Evolutionary conservation across 2,113 vertebrate species (phyloP).

Genomic region (Elephantulus edwardii): DNA sequence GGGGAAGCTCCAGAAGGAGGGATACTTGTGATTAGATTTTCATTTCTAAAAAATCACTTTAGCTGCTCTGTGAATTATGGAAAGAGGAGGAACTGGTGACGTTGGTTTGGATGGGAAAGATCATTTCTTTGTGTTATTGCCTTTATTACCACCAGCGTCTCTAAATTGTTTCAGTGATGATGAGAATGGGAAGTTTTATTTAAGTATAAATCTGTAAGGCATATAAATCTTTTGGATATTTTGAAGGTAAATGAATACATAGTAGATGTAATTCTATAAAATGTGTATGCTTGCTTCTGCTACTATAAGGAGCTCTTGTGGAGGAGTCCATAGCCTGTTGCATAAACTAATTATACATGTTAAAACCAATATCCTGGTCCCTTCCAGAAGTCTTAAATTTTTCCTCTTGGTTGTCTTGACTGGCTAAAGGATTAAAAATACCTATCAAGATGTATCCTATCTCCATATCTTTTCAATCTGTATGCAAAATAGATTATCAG

Average conservation of each 20-base stretch:
- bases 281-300: neutral
- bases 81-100: neutral
- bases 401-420: conserved; percentile 1
- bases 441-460: too few relatives aligned
- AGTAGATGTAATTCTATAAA: neutral
- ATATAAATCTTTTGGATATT: neutral
- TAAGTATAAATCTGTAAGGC: neutral
- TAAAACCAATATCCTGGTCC: neutral
- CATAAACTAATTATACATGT: neutral
- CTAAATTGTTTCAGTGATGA: neutral
- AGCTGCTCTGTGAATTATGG: neutral
- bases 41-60: neutral
- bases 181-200: neutral
- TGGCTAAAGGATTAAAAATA: neutral
- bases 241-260: neutral
- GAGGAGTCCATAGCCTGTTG: neutral
- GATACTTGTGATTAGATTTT: neutral
- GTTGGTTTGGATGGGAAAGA: conserved; percentile 11
- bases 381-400: neutral
- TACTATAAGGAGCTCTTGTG: too few relatives aligned
- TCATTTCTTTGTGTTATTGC: neutral
- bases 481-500: too few relatives aligned
- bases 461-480: too few relatives aligned
- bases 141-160: neutral
- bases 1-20: neutral